A percentile compares a stretch with the other conserved stretches of the same genome.
Evolutionary conservation across 2,797 vertebrate species (phyloP).

Genomic region (Decapterus maruadsi): DNA sequence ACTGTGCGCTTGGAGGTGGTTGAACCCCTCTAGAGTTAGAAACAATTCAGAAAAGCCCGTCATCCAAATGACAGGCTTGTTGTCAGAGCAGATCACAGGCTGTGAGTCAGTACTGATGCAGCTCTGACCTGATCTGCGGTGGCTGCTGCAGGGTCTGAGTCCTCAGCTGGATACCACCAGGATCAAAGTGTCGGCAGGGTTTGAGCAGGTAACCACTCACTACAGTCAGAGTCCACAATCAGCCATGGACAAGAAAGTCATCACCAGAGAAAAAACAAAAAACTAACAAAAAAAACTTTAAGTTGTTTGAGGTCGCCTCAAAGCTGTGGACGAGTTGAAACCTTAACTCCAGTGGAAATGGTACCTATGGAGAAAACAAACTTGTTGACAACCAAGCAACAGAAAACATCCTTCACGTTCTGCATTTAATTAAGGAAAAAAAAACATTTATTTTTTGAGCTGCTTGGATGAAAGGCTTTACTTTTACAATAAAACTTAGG

Average conservation of each 20-base stretch:
- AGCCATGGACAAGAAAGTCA: constrained; percentile 4
- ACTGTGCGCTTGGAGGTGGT: background rate
- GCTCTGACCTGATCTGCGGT: constrained; percentile 28
- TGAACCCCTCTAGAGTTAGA: constrained; percentile 9
- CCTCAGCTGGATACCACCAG: constrained; percentile 16
- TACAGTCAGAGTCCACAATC: constrained; percentile 9
- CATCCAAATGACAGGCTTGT: constrained; percentile 29
- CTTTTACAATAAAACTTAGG: background rate
- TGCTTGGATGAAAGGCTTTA: background rate
- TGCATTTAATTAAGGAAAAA: background rate
- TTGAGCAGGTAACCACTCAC: constrained; percentile 12
- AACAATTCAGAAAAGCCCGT: constrained; percentile 31
- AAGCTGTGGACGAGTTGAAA: constrained; percentile 30
- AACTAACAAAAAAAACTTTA: no score
- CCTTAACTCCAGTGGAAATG: constrained; percentile 19
- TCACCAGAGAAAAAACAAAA: background rate
- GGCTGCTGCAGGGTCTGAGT: constrained; percentile 11
- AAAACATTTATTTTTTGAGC: background rate
- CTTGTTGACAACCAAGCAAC: background rate
- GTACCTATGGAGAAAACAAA: constrained; percentile 23
- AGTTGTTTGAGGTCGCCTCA: constrained; percentile 13
- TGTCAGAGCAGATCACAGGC: constrained; percentile 45
- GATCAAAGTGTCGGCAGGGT: constrained; percentile 14
- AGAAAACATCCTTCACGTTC: constrained; percentile 5
- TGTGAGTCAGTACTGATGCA: constrained; percentile 9